Evolutionary conservation across 2,888 invertebrate genomes (phyloP).

Genomic region (Lasioglossum lativentre): DNA sequence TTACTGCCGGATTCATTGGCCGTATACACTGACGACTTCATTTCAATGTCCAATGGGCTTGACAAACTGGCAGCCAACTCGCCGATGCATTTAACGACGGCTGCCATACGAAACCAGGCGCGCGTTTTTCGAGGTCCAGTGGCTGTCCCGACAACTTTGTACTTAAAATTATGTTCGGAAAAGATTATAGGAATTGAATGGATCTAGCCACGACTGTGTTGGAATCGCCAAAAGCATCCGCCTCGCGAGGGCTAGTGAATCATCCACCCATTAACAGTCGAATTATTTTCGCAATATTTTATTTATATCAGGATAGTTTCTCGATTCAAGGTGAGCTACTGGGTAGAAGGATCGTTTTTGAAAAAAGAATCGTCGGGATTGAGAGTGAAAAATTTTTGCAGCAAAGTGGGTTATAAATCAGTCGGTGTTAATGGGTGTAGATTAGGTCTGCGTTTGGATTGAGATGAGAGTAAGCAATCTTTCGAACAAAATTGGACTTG

Average conservation of each 20-base stretch:
- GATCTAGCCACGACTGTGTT: too few species aligned
- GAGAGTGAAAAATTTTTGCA: not conserved
- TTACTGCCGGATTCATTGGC: constrained; percentile 43
- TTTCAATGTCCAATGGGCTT: constrained; percentile 44
- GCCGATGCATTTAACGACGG: constrained; percentile 23
- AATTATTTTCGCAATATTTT: not conserved
- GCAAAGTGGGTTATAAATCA: not conserved
- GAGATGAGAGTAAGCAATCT: not conserved
- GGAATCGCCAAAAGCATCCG: not conserved
- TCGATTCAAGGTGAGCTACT: not conserved
- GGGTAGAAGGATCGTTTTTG: not conserved
- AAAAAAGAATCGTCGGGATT: not conserved
- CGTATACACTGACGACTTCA: constrained; percentile 55
- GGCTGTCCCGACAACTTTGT: too few species aligned
- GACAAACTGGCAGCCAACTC: constrained; percentile 46
- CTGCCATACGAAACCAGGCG: not conserved
- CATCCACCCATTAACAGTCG: not conserved
- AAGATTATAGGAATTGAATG: too few species aligned
- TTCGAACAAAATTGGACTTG: not conserved
- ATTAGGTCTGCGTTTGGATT: not conserved
- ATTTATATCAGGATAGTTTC: not conserved
- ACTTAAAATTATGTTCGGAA: not conserved
- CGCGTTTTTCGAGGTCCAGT: not conserved
- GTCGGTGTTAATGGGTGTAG: not conserved
- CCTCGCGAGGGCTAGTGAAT: not conserved